Conservation (phyloP, 2,888 invertebrate species). For the Rotaria macrura region DNA sequence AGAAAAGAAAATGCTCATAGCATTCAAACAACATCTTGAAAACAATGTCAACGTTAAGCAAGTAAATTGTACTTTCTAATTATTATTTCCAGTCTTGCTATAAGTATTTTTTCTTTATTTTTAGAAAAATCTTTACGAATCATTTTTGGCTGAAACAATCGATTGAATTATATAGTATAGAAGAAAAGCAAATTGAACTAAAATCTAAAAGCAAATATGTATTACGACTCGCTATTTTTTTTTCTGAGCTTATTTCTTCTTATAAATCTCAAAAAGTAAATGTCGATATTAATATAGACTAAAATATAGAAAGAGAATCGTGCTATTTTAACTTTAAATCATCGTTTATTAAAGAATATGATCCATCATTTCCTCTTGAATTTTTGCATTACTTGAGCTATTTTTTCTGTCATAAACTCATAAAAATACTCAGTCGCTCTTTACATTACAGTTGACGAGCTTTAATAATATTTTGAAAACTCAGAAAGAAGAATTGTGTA, state of each 20-base stretch:
- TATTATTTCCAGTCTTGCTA: neutral
- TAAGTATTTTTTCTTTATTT: neutral
- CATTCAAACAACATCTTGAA: neutral
- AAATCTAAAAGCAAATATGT: too few relatives aligned
- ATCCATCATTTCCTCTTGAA: too few relatives aligned
- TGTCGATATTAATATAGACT: neutral
- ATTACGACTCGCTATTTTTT: neutral
- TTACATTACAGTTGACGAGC: too few relatives aligned
- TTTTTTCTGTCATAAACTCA: too few relatives aligned
- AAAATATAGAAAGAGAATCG: neutral
- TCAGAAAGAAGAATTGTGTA: too few relatives aligned
- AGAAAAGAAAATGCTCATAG: neutral
- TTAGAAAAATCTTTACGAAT: constrained; percentile 10
- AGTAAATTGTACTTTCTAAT: neutral
- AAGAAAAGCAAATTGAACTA: too few relatives aligned
- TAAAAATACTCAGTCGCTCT: too few relatives aligned
- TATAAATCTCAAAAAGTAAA: neutral
- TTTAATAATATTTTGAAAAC: too few relatives aligned
- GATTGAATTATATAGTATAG: too few relatives aligned
- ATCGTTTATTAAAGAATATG: too few relatives aligned
- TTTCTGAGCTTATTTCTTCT: neutral
- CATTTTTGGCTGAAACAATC: constrained; percentile 5
- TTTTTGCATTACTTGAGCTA: too few relatives aligned
- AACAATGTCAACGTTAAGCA: neutral
- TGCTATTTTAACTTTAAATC: neutral